Percentiles rank a stretch among this genome's conserved stretches.
Conservation (phyloP, 2,888 invertebrate species). For the Mimumesa dahlbomi region DNA sequence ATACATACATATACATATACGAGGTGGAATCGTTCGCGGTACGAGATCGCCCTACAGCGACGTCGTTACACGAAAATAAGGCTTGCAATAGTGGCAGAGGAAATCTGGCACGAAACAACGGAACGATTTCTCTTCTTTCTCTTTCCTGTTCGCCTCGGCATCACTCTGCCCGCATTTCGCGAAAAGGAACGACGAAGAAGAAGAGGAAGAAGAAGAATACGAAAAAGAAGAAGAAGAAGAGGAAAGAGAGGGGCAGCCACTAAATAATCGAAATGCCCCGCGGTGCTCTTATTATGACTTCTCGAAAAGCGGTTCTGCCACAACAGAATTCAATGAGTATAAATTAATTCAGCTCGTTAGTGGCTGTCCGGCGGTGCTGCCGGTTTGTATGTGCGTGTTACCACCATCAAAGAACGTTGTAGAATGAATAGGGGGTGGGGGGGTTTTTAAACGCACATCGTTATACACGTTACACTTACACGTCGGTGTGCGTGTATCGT, state of each 20-base stretch:
- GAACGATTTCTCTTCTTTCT: conserved; percentile 8
- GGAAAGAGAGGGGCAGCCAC: conserved; percentile 19
- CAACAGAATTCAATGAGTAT: conserved; percentile 66
- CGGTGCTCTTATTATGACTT: conserved; percentile 66
- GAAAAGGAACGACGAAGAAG: neutral
- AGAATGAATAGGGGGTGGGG: conserved; percentile 20
- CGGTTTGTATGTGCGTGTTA: conserved; percentile 34
- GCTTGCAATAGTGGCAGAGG: conserved; percentile 9
- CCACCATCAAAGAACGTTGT: conserved; percentile 28
- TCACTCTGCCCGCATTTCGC: neutral
- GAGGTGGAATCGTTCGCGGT: conserved; percentile 12
- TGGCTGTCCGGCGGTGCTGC: conserved; percentile 33
- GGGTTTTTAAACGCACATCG: conserved; percentile 14
- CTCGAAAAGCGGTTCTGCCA: conserved; percentile 67
- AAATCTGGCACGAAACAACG: conserved; percentile 25
- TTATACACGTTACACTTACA: conserved; percentile 13
- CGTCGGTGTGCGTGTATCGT: neutral
- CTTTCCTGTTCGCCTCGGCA: conserved; percentile 1
- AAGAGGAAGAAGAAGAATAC: neutral
- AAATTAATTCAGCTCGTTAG: conserved; percentile 75
- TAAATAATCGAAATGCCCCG: conserved; percentile 65
- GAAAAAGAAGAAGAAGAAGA: neutral
- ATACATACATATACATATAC: too few relatives aligned
- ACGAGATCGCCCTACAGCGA: conserved; percentile 28
- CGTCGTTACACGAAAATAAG: conserved; percentile 35